Conservation (phyloP, 2,797 vertebrate species). For the Sylvilagus floridanus region DNA sequence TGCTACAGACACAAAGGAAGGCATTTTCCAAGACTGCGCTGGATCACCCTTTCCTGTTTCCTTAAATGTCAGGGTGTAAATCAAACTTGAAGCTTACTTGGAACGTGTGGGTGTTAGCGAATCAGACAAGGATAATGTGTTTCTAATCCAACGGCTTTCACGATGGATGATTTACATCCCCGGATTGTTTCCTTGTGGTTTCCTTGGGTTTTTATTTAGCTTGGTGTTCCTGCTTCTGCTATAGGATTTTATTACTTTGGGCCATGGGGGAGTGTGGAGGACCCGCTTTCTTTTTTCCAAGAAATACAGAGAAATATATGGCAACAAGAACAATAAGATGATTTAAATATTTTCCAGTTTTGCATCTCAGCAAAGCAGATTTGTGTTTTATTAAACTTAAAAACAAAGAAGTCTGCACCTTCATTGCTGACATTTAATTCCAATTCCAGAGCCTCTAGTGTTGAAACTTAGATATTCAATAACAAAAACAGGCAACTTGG, state of each 20-base stretch:
- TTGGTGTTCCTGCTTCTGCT: slow-evolving; percentile 56
- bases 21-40: slow-evolving; percentile 33
- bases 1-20: background rate
- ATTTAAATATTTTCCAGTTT: slow-evolving; percentile 45
- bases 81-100: slow-evolving; percentile 55
- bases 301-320: slow-evolving; percentile 51
- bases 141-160: slow-evolving; percentile 49
- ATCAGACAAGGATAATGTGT: slow-evolving; percentile 67
- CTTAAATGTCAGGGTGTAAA: slow-evolving; percentile 50
- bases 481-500: background rate
- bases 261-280: slow-evolving; percentile 60
- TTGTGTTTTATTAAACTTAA: slow-evolving; percentile 60
- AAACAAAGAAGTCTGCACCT: slow-evolving; percentile 43
- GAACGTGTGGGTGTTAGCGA: background rate
- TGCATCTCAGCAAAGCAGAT: slow-evolving; percentile 57
- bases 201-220: slow-evolving; percentile 67
- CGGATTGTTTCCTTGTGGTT: slow-evolving; percentile 34
- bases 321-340: background rate
- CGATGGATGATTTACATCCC: slow-evolving; percentile 64
- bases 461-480: slow-evolving; percentile 34
- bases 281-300: slow-evolving; percentile 70
- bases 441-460: background rate
- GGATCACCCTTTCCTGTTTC: slow-evolving; percentile 61
- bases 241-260: slow-evolving; percentile 39
- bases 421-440: slow-evolving; percentile 2